Evolutionary conservation across 2,797 vertebrate species (phyloP).

Genomic region (Pangasius krempfi): DNA sequence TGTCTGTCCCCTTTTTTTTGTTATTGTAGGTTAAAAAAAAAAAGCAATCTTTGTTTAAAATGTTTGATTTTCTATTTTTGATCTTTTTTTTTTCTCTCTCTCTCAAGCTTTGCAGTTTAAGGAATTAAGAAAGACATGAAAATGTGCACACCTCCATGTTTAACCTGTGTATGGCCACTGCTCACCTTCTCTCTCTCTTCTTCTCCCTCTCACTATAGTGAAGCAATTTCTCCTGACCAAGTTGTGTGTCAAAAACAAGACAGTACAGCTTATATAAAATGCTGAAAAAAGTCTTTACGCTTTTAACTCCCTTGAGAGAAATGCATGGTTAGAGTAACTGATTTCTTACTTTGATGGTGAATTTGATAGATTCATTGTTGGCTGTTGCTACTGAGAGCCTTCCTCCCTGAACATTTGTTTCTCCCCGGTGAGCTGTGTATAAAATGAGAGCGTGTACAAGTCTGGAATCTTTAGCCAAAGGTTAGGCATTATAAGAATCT

Average conservation of each 20-base stretch:
- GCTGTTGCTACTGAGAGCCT: constrained; percentile 71
- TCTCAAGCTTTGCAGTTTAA: constrained; percentile 14
- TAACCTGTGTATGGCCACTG: constrained; percentile 23
- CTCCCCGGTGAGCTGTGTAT: constrained; percentile 58
- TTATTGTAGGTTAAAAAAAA: constrained; percentile 57
- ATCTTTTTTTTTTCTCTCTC: constrained; percentile 32
- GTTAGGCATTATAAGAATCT: constrained; percentile 61
- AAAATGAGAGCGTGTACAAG: constrained; percentile 53
- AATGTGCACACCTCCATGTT: constrained; percentile 32
- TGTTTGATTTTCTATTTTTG: constrained; percentile 53
- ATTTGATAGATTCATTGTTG: constrained; percentile 63
- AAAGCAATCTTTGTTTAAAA: constrained; percentile 61
- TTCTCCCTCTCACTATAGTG: background rate
- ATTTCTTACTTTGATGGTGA: constrained; percentile 58
- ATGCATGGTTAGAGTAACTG: constrained; percentile 68
- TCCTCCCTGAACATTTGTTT: constrained; percentile 63
- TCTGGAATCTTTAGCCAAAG: constrained; percentile 72
- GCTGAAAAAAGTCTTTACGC: background rate
- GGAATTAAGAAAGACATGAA: background rate
- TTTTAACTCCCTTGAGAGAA: constrained; percentile 51
- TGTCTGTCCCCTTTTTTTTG: constrained; percentile 67
- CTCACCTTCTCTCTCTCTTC: background rate
- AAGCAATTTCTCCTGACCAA: constrained; percentile 31
- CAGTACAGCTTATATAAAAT: background rate
- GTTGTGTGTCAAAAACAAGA: constrained; percentile 34